Base-by-base conservation (phyloP, 1,140 invertebrate species). In the Aphaenogaster rudis region DNA sequence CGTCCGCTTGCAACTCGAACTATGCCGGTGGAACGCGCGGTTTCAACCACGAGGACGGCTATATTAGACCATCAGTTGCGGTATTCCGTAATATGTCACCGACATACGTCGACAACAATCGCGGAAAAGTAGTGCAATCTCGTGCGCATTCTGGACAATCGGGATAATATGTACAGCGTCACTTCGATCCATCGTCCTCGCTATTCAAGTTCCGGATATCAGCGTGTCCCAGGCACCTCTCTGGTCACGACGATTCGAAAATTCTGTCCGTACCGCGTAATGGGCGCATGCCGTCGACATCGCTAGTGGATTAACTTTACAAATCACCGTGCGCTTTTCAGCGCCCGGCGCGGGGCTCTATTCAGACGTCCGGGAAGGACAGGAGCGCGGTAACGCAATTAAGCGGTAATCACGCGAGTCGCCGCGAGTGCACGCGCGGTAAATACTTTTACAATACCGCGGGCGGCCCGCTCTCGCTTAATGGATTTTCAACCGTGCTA, bases 401-500 rank as follows among this genome's bases (percentile, higher is more conserved):
- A 76, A 74, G 28, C 45, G 69, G 57, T 84, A 84, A 84, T 84
- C 80, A 76, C 69, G 80, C 80, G 54, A 84, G 69, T 61, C 66
- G 80, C 28, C 74, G 74, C 57, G 54, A 21, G 28, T 69, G 39
- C 64, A 57, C 79, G 77, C 63, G 45, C 50, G 52, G 54, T 15
- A 45, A 59, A 72, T 45, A 80, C 63, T 69, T 81, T 72, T 48
- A 63, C 54, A 39, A 48, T 76, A 61, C 52, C 78, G 33, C 77
- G 77, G 45, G 36, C 42, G 45, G 15, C 11, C 36, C 61, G 77
- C 6, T 59, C 39, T 39, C 67, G 80, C 42, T 79, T 90, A 90
- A 57, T 90, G 88, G 88, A 74, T 84, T 84, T 84, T 84, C 78
- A 80, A 54, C 48, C 33, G 63, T 61, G 48, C 54, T 28, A 57